Evolutionary conservation across 53 echinoderm and acorn worm genomes (phyloP).

Genomic region (Pentamera pediparva): DNA sequence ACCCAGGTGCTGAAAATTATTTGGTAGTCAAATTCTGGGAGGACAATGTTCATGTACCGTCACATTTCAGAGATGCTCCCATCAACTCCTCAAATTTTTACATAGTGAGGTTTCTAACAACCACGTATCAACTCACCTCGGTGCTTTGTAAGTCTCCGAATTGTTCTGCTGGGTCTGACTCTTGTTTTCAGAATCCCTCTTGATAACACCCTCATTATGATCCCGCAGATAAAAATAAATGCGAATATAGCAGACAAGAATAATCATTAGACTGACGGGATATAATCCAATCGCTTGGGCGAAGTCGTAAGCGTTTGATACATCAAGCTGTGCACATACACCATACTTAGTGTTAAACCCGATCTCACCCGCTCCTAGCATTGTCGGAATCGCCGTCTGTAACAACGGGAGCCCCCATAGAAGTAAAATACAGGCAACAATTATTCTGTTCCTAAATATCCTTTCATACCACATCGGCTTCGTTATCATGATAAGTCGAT

Average conservation of each 20-base stretch:
- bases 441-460: background rate
- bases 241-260: slow-evolving; percentile 45
- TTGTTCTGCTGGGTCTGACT: background rate
- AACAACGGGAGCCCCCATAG: slow-evolving; percentile 37
- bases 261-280: slow-evolving; percentile 43
- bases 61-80: no score
- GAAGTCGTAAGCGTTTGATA: slow-evolving; percentile 50
- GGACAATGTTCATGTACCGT: no score
- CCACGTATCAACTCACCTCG: background rate
- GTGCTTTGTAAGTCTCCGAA: background rate
- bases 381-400: slow-evolving; percentile 27
- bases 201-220: slow-evolving; percentile 34
- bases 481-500: slow-evolving; percentile 40
- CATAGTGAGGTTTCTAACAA: background rate
- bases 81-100: no score
- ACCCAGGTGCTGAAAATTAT: no score
- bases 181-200: slow-evolving; percentile 22
- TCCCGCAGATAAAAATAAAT: slow-evolving; percentile 49
- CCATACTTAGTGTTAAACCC: slow-evolving; percentile 57
- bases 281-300: slow-evolving; percentile 40
- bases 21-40: no score
- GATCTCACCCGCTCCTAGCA: slow-evolving; percentile 42
- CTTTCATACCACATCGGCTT: slow-evolving; percentile 33
- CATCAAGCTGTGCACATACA: slow-evolving; percentile 35
- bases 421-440: slow-evolving; percentile 20